Base-by-base conservation (phyloP, 1,140 invertebrate genomes). In the Reticulitermes speratus region DNA sequence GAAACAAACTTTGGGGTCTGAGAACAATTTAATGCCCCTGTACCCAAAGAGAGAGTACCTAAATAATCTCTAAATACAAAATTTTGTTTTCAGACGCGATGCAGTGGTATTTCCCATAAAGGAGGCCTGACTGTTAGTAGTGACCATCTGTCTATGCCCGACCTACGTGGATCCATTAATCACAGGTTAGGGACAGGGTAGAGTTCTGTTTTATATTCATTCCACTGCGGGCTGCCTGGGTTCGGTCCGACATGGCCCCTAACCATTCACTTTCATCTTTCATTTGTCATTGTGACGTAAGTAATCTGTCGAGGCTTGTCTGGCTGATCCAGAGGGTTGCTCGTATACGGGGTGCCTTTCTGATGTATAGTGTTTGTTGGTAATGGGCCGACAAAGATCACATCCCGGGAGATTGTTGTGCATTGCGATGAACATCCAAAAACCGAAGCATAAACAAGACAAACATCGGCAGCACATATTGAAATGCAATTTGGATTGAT, bases 251-350 rank as follows among this genome's bases (percentile, higher is more conserved):
- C 52, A 55, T 16, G 52, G 52, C 52, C 52, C 52, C 52, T 48
- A 55, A 30, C 65, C n/a, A 75, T 75, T 75, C 65, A 75, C 65
- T 75, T 14, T 75, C 65, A 75, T 75, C 65, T 75, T 75, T 75
- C 65, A 75, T 75, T 75, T 75, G 65, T 75, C 65, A 75, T 75
- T 75, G 65, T 75, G 65, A 75, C 65, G 65, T 75, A 75, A 75
- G 65, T 75, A 75, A 75, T 75, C 65, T 75, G 65, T 75, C 65
- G 65, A 55, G 52, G 52, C 52, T 55, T 55, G 52, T 55, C 52
- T 55, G 52, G 14, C 52, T 55, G 16, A 55, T 55, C 52, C 52
- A 55, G 52, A 55, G 52, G 52, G 52, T 55, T 55, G 65, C 25
- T 75, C 6, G 65, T 75, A 8, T 75, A 30, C 25, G 65, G 65